Evolutionary conservation across 2,113 vertebrate genomes (phyloP), one percentile per base, ranked within the genome.

Genomic region (Rhadina sibilatrix): DNA sequence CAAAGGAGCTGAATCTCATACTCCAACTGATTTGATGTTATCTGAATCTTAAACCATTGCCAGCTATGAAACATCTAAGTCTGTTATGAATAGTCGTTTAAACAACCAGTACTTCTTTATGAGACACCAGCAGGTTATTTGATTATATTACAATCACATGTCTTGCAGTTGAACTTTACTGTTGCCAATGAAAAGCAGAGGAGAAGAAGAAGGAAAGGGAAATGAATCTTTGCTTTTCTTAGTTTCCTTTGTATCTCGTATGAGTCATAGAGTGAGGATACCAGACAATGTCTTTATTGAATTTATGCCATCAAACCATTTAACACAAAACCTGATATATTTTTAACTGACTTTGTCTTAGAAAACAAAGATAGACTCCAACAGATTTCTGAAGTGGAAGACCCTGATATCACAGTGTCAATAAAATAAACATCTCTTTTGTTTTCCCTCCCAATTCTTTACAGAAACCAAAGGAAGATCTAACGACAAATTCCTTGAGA

Each of bases 41-140:
- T 93, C 93, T 87, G 83, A 65, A 78, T 92, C 83, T 70, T 65
- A 95, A 96, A 90, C 88, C 69, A 69, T 92, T 19, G 28, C 70
- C 93, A 95, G 87, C 91, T 77, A 90, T 82, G 80, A 92, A 93
- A 90, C 72, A 93, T 92, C 88, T 38, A 87, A 90, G 92, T 92
- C 92, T 86, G 90, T 90, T 96, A 94, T 60, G 83, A 96, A 93
- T 42, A 92, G 95, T 65, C 31, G 0, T 95, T 92, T 94, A 96
- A 96, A 92, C 72, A 89, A 84, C 93, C 80, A 93, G 86, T 64
- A 87, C 69, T 92, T 93, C 92, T 95, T 95, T 94, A 94, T 94
- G 80, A 97, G 88, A 94, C 76, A 95, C 92, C 90, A 96, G 93
- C 96, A 96, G 90, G 92, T 95, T 96, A 96, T 96, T 94, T 95